phyloP scores from a whole-genome alignment of 1,140 invertebrate genomes.

The Apis laboriosa region DNA sequence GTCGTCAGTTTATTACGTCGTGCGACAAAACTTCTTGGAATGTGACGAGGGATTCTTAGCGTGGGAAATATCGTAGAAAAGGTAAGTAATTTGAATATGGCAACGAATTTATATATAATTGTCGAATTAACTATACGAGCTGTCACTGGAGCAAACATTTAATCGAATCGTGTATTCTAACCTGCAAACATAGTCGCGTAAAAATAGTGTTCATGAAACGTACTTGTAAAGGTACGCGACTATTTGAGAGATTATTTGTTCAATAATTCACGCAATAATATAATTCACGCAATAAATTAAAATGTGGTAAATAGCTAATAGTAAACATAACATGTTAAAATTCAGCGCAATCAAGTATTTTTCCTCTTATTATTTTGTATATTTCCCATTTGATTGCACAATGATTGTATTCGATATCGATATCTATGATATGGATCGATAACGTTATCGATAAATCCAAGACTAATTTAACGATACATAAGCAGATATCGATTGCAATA shows the following conservation, averaged over 20 bases:
- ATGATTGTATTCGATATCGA: not conserved
- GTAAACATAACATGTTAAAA: not conserved
- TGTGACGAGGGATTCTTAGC: slow-evolving; percentile 54
- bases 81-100: slow-evolving; percentile 36
- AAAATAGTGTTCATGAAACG: not conserved
- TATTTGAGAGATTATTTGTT: not conserved
- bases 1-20: slow-evolving; percentile 39
- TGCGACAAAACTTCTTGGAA: slow-evolving; percentile 55
- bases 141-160: not conserved
- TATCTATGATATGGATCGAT: not conserved
- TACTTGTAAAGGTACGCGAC: not conserved
- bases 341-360: not conserved
- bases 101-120: not conserved
- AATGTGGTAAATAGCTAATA: no score
- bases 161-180: slow-evolving; percentile 21
- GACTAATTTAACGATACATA: not conserved
- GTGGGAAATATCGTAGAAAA: slow-evolving; percentile 57
- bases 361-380: not conserved
- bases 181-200: slow-evolving; percentile 1
- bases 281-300: not conserved
- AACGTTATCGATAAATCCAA: not conserved
- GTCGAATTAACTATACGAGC: not conserved
- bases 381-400: not conserved
- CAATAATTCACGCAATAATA: not conserved
- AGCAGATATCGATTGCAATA: not conserved